Evolutionary conservation across 2,888 invertebrate genomes (phyloP).

Genomic region (Lomographa bimaculata): DNA sequence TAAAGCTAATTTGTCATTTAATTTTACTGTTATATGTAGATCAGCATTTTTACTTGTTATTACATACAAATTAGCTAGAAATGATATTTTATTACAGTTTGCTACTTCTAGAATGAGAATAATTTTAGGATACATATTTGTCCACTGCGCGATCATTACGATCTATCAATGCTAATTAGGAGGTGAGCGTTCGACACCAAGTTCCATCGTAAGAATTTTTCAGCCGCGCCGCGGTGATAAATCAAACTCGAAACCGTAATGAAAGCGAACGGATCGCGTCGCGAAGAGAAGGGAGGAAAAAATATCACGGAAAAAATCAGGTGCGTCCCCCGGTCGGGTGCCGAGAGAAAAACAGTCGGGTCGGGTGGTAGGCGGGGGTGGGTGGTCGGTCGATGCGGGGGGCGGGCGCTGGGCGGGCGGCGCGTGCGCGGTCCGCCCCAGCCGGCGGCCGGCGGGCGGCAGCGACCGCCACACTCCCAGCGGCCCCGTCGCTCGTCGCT

Average conservation of each 20-base stretch:
- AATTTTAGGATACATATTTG: conserved; percentile 27
- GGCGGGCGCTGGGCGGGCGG: conserved; percentile 67
- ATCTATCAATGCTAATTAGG: conserved; percentile 79
- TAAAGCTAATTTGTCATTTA: too few species aligned
- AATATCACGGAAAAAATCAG: conserved; percentile 84
- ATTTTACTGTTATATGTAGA: too few species aligned
- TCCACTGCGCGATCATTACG: conserved; percentile 46
- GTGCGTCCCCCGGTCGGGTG: conserved; percentile 81
- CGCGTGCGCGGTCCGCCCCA: conserved; percentile 64
- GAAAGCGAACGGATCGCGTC: conserved; percentile 84
- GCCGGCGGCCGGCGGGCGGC: conserved; percentile 69
- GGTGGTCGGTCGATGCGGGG: conserved; percentile 73
- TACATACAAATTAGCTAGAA: too few species aligned
- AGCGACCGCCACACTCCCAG: conserved; percentile 62
- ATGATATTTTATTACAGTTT: too few species aligned
- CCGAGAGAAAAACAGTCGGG: conserved; percentile 76
- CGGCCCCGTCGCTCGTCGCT: conserved; percentile 47
- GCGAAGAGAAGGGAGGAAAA: conserved; percentile 82
- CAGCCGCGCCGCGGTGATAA: conserved; percentile 80
- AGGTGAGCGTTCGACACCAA: conserved; percentile 78
- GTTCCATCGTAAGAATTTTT: conserved; percentile 79
- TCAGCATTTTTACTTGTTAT: too few species aligned
- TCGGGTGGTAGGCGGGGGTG: conserved; percentile 60
- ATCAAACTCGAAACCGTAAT: conserved; percentile 84
- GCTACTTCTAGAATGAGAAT: not conserved